phyloP scores from a whole-genome alignment of 2,113 vertebrate genomes.

The Eudyptes chrysolophus region DNA sequence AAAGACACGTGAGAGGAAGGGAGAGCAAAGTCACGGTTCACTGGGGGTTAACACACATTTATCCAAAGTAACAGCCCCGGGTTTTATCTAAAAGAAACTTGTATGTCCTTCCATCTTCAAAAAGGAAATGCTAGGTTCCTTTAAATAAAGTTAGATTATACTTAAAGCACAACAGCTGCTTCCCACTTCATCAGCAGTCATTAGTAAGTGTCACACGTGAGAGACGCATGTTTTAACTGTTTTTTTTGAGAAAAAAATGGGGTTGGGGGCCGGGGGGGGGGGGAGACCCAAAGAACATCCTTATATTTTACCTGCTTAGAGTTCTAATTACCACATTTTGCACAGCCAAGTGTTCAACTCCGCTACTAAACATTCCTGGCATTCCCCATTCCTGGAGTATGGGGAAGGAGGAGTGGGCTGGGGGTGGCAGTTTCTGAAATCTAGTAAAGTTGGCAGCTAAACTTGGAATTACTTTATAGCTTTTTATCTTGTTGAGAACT shows the following conservation, averaged over 20 bases:
- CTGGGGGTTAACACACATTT: fast-evolving
- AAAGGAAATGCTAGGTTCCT: neutral
- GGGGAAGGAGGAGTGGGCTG: neutral
- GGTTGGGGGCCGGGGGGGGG: no score
- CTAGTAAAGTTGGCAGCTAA: fast-evolving
- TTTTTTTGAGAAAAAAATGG: no score
- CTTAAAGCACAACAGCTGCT: no score
- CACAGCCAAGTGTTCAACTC: fast-evolving
- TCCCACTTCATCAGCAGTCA: neutral
- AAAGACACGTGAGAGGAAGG: fast-evolving
- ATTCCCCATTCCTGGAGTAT: neutral
- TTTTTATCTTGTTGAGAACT: neutral
- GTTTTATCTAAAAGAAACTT: neutral
- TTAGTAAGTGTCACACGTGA: fast-evolving
- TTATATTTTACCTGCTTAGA: fast-evolving
- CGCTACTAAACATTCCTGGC: fast-evolving
- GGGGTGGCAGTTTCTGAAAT: no score
- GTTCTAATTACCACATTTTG: fast-evolving
- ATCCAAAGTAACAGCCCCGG: neutral
- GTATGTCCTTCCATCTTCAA: fast-evolving
- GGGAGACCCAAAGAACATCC: no score
- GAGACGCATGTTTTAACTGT: no score
- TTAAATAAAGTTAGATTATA: neutral
- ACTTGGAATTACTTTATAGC: neutral
- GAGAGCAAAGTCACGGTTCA: neutral